These are phyloP conservation scores for Pardosa pseudoannulata DNA, from an alignment of 2,888 invertebrate genomes.

Conservation along the genomic window DNA sequence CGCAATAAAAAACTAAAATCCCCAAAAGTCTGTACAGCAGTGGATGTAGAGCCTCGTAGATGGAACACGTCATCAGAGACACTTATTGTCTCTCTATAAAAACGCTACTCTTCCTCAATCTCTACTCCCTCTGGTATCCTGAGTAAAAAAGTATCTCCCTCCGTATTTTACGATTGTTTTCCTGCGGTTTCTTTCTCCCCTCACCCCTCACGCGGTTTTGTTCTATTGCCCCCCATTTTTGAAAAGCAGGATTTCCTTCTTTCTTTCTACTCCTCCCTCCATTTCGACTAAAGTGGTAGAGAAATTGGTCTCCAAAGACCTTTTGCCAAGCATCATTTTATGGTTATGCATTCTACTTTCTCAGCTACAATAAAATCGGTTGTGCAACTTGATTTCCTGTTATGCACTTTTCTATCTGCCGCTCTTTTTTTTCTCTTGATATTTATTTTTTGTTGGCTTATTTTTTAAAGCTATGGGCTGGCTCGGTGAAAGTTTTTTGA, in stretches of 20 bases:
- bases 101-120: slow-evolving; percentile 53
- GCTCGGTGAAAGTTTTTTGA: background rate
- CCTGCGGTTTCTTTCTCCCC: slow-evolving; percentile 63
- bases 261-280: background rate
- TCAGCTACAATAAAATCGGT: slow-evolving; percentile 65
- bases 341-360: slow-evolving; percentile 70
- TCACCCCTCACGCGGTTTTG: slow-evolving; percentile 57
- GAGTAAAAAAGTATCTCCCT: slow-evolving; percentile 37
- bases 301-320: slow-evolving; percentile 63
- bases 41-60: slow-evolving; percentile 31
- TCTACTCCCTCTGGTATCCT: slow-evolving; percentile 57
- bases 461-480: slow-evolving; percentile 9
- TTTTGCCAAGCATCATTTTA: slow-evolving; percentile 59
- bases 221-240: slow-evolving; percentile 54
- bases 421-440: slow-evolving; percentile 28
- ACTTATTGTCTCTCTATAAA: slow-evolving; percentile 69
- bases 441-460: slow-evolving; percentile 11
- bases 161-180: slow-evolving; percentile 68
- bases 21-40: slow-evolving; percentile 31
- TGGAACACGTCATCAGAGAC: slow-evolving; percentile 22
- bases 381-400: slow-evolving; percentile 66
- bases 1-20: background rate
- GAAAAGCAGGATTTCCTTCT: slow-evolving; percentile 64
- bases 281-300: slow-evolving; percentile 35
- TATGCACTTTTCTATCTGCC: slow-evolving; percentile 23